Conservation (phyloP, 2,888 invertebrate genomes). For the Cremastinae sp. region DNA sequence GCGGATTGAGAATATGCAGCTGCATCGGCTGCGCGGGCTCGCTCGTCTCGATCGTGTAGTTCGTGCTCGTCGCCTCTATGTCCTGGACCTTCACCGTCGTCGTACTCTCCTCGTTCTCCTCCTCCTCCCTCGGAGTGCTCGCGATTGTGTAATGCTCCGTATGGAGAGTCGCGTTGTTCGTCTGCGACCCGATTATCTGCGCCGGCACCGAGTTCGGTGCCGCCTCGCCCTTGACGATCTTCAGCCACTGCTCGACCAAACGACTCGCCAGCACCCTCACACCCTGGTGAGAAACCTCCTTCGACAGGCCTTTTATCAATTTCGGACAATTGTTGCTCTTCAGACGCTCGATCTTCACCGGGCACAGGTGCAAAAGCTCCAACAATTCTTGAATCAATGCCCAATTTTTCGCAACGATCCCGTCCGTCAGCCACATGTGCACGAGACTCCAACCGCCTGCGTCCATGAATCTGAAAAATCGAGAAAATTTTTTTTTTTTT, state of each 20-base stretch:
- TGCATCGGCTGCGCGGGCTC: conserved; percentile 64
- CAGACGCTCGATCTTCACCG: conserved; percentile 94
- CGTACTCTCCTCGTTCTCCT: conserved; percentile 31
- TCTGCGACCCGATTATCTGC: conserved; percentile 71
- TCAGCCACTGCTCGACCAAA: conserved; percentile 94
- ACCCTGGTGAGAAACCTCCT: conserved; percentile 89
- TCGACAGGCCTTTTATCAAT: conserved; percentile 92
- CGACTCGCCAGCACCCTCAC: conserved; percentile 89
- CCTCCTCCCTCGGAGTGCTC: conserved; percentile 3
- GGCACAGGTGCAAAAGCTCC: conserved; percentile 91
- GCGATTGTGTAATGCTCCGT: conserved; percentile 39
- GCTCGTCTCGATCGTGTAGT: conserved; percentile 52
- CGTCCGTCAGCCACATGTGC: conserved; percentile 94
- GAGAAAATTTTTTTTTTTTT: conserved; percentile 45
- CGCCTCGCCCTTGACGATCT: conserved; percentile 91
- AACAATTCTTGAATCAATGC: conserved; percentile 93
- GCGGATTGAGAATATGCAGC: conserved; percentile 66
- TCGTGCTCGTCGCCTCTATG: conserved; percentile 60
- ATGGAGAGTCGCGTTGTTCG: conserved; percentile 14
- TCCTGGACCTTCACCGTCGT: conserved; percentile 69
- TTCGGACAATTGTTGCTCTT: conserved; percentile 96
- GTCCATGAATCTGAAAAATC: conserved; percentile 87
- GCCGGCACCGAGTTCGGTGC: conserved; percentile 79
- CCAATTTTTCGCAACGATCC: conserved; percentile 91
- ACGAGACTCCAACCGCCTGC: conserved; percentile 96